phyloP scores from a whole-genome alignment of 2,113 vertebrate genomes.

The Corapipo altera region DNA sequence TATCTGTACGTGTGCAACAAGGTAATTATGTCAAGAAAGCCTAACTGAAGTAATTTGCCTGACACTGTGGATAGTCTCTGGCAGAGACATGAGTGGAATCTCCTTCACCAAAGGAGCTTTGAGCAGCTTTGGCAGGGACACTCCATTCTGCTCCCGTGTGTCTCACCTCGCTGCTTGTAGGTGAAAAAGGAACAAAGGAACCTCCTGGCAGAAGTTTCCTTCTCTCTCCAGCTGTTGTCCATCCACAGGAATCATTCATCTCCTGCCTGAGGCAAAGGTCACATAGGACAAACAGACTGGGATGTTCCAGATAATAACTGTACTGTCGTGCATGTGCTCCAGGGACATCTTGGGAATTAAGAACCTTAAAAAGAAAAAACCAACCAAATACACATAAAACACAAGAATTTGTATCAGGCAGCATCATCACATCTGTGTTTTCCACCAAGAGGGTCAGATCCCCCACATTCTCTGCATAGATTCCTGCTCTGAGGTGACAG shows the following conservation, averaged over 20 bases:
- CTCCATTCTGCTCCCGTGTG: too few species aligned
- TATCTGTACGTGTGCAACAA: not conserved
- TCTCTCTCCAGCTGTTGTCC: not conserved
- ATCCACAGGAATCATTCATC: not conserved
- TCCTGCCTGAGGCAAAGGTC: not conserved
- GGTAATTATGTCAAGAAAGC: not conserved
- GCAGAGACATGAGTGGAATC: not conserved
- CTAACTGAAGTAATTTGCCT: not conserved
- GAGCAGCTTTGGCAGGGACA: not conserved
- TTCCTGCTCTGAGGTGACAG: not conserved
- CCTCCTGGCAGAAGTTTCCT: not conserved
- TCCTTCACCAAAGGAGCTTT: not conserved
- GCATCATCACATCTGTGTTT: not conserved
- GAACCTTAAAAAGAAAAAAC: not conserved
- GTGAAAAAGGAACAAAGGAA: not conserved
- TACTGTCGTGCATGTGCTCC: not conserved
- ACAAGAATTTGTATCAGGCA: not conserved
- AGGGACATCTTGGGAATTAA: not conserved
- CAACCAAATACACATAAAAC: not conserved
- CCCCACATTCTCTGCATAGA: not conserved
- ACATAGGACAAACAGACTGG: not conserved
- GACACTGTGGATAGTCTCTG: not conserved
- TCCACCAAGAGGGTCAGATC: not conserved
- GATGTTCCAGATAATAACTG: not conserved
- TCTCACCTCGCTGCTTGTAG: not conserved